phyloP scores from a whole-genome alignment of 1,140 invertebrate genomes.

The Carcinoscorpius rotundicauda region DNA sequence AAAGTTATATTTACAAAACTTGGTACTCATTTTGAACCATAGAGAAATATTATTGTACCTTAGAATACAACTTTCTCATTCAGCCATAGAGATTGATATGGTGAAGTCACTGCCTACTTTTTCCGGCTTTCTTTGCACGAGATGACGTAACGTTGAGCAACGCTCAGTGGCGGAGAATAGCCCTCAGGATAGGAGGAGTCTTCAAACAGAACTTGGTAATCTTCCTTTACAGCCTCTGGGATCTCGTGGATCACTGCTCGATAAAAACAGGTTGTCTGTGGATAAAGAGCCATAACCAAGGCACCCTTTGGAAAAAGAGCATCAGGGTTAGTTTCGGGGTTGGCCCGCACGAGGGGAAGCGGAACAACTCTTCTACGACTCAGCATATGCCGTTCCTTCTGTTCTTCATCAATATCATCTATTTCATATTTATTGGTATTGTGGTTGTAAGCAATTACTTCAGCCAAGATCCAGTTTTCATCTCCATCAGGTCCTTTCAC shows the following conservation, averaged over 20 bases:
- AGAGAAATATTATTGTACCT: no score
- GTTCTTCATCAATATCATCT: conserved; percentile 93
- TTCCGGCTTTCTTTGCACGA: conserved; percentile 49
- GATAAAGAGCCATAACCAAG: conserved; percentile 93
- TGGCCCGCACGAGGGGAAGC: conserved; percentile 85
- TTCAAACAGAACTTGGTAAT: conserved; percentile 91
- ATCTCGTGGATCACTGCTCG: conserved; percentile 70
- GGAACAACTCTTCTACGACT: conserved; percentile 76
- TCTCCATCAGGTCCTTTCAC: conserved; percentile 66
- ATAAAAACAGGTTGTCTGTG: conserved; percentile 98
- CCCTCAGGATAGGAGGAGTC: conserved; percentile 78
- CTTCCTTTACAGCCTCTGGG: conserved; percentile 67
- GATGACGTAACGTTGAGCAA: conserved; percentile 91
- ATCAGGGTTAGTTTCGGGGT: conserved; percentile 84
- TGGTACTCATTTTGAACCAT: no score
- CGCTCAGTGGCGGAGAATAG: conserved; percentile 79
- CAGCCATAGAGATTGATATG: no score
- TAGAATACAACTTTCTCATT: no score
- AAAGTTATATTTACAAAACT: no score
- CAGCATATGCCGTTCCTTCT: conserved; percentile 72
- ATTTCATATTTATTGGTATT: conserved; percentile 88
- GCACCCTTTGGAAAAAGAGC: conserved; percentile 83
- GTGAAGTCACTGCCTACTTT: neutral
- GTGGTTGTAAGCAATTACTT: conserved; percentile 76
- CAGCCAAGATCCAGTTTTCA: conserved; percentile 95